These are phyloP conservation scores for Catamblyrhynchus diadema DNA, from an alignment of 2,797 vertebrate species.

Conservation along the genomic window DNA sequence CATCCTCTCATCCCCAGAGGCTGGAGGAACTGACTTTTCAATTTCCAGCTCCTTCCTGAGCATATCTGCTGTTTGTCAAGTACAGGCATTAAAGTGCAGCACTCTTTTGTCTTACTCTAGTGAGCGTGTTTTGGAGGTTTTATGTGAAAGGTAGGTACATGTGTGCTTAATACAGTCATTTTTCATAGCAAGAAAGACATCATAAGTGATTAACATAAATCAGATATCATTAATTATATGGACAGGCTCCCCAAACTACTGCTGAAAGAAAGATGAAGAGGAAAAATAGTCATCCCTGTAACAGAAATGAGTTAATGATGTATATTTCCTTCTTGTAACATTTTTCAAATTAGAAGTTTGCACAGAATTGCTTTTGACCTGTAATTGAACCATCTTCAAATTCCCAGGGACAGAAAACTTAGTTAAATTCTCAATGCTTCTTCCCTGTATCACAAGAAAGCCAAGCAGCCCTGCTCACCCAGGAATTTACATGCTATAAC, in stretches of 20 bases:
- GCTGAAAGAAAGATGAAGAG: constrained; percentile 41
- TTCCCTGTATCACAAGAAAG: neutral
- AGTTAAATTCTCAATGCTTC: neutral
- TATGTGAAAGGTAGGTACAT: constrained; percentile 5
- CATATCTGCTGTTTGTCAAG: constrained; percentile 41
- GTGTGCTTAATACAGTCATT: constrained; percentile 14
- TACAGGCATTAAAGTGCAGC: neutral
- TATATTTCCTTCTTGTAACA: constrained; percentile 36
- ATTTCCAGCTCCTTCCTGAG: constrained; percentile 37
- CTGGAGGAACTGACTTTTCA: constrained; percentile 9
- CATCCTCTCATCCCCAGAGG: neutral
- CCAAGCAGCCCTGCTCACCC: neutral
- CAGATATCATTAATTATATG: constrained; percentile 44
- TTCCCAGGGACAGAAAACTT: constrained; percentile 7
- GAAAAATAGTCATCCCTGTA: neutral
- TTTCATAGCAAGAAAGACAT: constrained; percentile 26
- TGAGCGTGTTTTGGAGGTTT: neutral
- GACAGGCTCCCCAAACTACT: constrained; percentile 37
- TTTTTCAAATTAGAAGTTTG: constrained; percentile 40
- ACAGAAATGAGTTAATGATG: constrained; percentile 27
- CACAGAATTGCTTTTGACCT: constrained; percentile 23
- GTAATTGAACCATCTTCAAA: constrained; percentile 14
- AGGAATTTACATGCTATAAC: neutral
- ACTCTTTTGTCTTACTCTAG: neutral
- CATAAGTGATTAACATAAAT: constrained; percentile 52